Conservation (phyloP, 1,140 invertebrate genomes). For the Cotesia typhae region DNA sequence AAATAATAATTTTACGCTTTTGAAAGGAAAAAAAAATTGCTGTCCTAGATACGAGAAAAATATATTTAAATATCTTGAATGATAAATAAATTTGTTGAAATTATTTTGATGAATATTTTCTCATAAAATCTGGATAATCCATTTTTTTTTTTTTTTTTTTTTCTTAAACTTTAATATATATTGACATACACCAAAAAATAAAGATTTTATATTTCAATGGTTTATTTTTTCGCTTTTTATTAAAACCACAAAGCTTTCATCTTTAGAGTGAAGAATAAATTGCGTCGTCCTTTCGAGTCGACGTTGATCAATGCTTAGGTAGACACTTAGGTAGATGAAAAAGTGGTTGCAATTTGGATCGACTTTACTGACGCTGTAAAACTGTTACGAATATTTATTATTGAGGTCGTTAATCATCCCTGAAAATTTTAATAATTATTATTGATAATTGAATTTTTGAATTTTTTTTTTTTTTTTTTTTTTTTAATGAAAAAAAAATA, state of each 20-base stretch:
- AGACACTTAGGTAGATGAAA: conserved; percentile 29
- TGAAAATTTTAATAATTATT: conserved; percentile 12
- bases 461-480: neutral
- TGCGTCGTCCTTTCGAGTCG: neutral
- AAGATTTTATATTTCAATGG: neutral
- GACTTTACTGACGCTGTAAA: conserved; percentile 27
- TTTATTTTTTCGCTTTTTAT: neutral
- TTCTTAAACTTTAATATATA: no score
- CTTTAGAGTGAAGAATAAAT: neutral
- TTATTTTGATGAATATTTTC: no score
- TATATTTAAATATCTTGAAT: no score
- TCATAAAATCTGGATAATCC: no score
- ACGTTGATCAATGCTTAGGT: conserved; percentile 27
- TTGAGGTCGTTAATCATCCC: conserved; percentile 34
- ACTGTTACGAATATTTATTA: conserved; percentile 28
- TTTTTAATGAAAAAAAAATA: neutral
- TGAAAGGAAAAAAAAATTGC: conserved; percentile 4
- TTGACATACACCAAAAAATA: neutral
- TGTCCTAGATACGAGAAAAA: neutral
- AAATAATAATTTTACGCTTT: no score
- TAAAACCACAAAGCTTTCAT: neutral
- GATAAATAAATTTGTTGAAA: no score
- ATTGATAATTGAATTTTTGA: neutral
- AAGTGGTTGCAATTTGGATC: conserved; percentile 36
- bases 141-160: no score